Conservation (phyloP, 2,888 invertebrate species). For the Cryptus viduatorius region DNA sequence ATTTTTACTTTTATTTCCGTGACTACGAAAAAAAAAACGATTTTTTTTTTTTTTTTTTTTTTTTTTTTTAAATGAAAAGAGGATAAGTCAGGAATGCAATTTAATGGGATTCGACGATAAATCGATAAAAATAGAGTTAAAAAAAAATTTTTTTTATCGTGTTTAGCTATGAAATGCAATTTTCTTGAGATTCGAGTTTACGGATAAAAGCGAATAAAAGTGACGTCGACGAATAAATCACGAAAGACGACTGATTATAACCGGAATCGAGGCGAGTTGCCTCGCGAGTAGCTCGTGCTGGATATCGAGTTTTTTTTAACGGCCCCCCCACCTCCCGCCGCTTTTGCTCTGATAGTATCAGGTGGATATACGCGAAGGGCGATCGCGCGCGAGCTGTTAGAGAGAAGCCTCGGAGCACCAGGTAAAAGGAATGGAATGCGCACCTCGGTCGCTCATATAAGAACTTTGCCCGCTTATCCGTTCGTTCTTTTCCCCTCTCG, state of each 20-base stretch:
- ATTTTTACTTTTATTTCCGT: neutral
- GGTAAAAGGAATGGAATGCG: conserved; percentile 67
- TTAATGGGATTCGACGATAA: neutral
- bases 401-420: conserved; percentile 42
- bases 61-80: neutral
- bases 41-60: neutral
- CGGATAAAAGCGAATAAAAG: conserved; percentile 31
- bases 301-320: conserved; percentile 43
- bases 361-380: conserved; percentile 59
- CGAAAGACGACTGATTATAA: conserved; percentile 60
- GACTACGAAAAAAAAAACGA: too few relatives aligned
- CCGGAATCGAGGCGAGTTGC: conserved; percentile 51
- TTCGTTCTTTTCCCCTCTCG: conserved; percentile 54
- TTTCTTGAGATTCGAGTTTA: conserved; percentile 19
- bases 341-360: conserved; percentile 62
- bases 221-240: conserved; percentile 62
- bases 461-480: conserved; percentile 63
- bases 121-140: neutral
- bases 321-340: conserved; percentile 10
- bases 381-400: conserved; percentile 51
- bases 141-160: neutral
- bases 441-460: conserved; percentile 63
- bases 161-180: conserved; percentile 1
- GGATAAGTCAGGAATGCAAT: neutral
- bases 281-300: conserved; percentile 53